Percentiles rank a stretch among this genome's conserved stretches.
These are phyloP conservation scores for Cardinalis cardinalis DNA, from an alignment of 2,113 vertebrate species.

Conservation along the genomic window DNA sequence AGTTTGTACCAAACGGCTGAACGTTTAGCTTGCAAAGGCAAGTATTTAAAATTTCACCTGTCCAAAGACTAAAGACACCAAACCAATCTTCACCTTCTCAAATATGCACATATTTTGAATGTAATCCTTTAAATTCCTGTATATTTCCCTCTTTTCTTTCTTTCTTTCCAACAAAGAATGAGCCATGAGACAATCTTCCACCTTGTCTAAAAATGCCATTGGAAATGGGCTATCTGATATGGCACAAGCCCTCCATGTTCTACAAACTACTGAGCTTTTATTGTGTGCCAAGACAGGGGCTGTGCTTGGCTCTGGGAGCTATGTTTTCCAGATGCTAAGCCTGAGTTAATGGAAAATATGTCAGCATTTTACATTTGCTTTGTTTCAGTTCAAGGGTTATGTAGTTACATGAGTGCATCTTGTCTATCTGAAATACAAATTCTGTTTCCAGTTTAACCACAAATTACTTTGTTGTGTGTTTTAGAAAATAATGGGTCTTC, in stretches of 20 bases:
- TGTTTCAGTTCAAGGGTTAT: neutral
- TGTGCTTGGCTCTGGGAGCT: neutral
- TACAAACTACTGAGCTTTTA: neutral
- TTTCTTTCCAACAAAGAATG: neutral
- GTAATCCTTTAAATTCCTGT: neutral
- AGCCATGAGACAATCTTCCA: neutral
- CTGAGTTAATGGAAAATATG: neutral
- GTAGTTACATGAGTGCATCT: neutral
- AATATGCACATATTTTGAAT: neutral
- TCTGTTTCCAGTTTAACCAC: neutral
- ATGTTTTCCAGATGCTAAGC: neutral
- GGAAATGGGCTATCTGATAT: neutral
- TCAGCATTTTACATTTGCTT: neutral
- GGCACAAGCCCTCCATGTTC: neutral
- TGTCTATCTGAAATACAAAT: neutral
- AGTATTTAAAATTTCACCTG: neutral
- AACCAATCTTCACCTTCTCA: accelerated
- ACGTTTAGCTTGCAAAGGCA: neutral
- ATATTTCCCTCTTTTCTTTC: neutral
- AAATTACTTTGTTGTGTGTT: neutral
- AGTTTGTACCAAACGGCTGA: neutral
- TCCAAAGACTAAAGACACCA: neutral
- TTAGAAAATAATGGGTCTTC: neutral
- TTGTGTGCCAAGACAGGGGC: neutral
- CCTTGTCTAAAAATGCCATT: neutral